These are phyloP conservation scores for Sebastes matsubarae DNA, from an alignment of 2,797 vertebrate species.

Conservation along the genomic window DNA sequence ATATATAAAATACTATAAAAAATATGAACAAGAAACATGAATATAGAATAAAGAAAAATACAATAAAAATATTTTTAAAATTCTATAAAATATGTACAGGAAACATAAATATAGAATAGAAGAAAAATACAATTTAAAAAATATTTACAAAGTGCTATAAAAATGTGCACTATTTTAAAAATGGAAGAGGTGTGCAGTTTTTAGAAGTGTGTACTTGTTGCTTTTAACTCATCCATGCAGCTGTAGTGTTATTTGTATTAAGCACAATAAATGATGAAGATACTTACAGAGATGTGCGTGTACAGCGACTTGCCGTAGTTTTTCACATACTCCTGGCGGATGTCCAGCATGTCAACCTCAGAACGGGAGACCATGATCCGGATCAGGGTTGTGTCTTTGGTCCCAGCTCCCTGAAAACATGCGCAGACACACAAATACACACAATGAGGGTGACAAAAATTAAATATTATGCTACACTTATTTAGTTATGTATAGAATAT, in stretches of 20 bases:
- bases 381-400: slow-evolving; percentile 93
- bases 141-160: background rate
- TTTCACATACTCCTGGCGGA: slow-evolving; percentile 89
- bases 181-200: background rate
- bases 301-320: slow-evolving; percentile 94
- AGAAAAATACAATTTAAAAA: background rate
- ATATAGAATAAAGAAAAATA: background rate
- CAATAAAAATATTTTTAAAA: background rate
- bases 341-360: slow-evolving; percentile 93
- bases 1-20: background rate
- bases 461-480: background rate
- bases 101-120: background rate
- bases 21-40: background rate
- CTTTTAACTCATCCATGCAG: background rate
- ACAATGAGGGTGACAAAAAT: background rate
- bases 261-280: background rate
- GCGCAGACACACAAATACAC: background rate
- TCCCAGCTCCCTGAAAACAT: slow-evolving; percentile 88
- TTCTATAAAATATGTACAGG: background rate
- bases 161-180: background rate
- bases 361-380: slow-evolving; percentile 97
- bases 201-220: background rate
- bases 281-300: slow-evolving; percentile 90
- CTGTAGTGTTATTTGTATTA: background rate
- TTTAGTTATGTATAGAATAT: background rate